phyloP scores from a whole-genome alignment of 2,888 invertebrate species.

The Diabrotica balteata region DNA sequence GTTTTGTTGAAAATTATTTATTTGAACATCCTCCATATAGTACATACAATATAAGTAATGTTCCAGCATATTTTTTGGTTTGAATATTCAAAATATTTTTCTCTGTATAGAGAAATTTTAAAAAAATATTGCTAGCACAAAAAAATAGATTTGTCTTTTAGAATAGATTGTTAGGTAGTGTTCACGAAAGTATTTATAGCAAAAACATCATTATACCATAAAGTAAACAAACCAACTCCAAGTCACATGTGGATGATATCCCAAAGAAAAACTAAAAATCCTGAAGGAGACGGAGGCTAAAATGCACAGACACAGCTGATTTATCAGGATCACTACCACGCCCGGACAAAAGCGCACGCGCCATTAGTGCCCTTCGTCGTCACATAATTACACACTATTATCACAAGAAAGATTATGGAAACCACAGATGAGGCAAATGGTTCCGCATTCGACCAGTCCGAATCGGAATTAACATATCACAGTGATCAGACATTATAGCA shows the following conservation, averaged over 20 bases:
- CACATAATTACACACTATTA: conserved; percentile 60
- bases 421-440: conserved; percentile 51
- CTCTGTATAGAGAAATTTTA: background rate
- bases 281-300: conserved; percentile 15
- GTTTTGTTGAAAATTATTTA: too few species aligned
- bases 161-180: conserved; percentile 10
- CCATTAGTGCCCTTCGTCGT: conserved; percentile 40
- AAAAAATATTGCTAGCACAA: conserved; percentile 3
- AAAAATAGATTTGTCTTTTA: background rate
- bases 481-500: conserved; percentile 69
- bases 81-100: background rate
- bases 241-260: conserved; percentile 12
- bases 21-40: too few species aligned
- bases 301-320: conserved; percentile 55
- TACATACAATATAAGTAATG: too few species aligned
- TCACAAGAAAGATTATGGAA: conserved; percentile 58
- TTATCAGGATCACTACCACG: conserved; percentile 59
- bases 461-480: conserved; percentile 51
- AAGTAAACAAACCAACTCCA: conserved; percentile 9
- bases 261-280: conserved; percentile 9
- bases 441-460: conserved; percentile 38
- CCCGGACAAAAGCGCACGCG: conserved; percentile 55
- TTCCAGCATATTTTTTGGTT: too few species aligned
- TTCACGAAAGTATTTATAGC: conserved; percentile 5
- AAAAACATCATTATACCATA: conserved; percentile 10